Conservation (phyloP, 1,140 invertebrate genomes). For the Caerostris extrusa region DNA sequence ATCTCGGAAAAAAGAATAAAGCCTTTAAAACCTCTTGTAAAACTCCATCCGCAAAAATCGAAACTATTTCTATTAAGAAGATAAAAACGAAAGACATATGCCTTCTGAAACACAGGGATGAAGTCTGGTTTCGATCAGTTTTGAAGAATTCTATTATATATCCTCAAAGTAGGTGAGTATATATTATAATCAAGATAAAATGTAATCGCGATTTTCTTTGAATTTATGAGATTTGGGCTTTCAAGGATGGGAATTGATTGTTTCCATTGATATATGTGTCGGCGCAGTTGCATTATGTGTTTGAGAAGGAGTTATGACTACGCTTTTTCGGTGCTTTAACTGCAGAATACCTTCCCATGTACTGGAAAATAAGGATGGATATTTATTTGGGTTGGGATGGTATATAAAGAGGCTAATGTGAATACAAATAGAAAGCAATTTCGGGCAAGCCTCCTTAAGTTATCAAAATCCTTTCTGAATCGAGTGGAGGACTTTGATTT, state of each 20-base stretch:
- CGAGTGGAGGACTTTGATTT: not conserved
- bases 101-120: slow-evolving; percentile 1
- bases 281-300: not conserved
- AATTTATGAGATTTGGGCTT: slow-evolving; percentile 13
- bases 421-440: slow-evolving; percentile 16
- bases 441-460: not conserved
- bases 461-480: not conserved
- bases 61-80: slow-evolving; percentile 11
- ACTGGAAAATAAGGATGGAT: slow-evolving; percentile 14
- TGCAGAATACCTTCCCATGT: not conserved
- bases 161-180: slow-evolving; percentile 31
- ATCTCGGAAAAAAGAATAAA: slow-evolving; percentile 42
- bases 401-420: slow-evolving; percentile 14
- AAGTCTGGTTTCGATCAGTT: slow-evolving; percentile 40
- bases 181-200: slow-evolving; percentile 53
- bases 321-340: slow-evolving; percentile 1
- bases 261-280: slow-evolving; percentile 20
- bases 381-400: not conserved
- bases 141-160: slow-evolving; percentile 37
- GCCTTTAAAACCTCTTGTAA: slow-evolving; percentile 43
- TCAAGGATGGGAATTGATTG: slow-evolving; percentile 9
- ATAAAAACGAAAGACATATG: not conserved
- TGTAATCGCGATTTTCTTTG: slow-evolving; percentile 6
- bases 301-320: slow-evolving; percentile 13
- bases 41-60: slow-evolving; percentile 42